Percentiles rank a stretch among this genome's conserved stretches.
phyloP scores from a whole-genome alignment of 2,888 invertebrate genomes.

The Caenorhabditis afra region DNA sequence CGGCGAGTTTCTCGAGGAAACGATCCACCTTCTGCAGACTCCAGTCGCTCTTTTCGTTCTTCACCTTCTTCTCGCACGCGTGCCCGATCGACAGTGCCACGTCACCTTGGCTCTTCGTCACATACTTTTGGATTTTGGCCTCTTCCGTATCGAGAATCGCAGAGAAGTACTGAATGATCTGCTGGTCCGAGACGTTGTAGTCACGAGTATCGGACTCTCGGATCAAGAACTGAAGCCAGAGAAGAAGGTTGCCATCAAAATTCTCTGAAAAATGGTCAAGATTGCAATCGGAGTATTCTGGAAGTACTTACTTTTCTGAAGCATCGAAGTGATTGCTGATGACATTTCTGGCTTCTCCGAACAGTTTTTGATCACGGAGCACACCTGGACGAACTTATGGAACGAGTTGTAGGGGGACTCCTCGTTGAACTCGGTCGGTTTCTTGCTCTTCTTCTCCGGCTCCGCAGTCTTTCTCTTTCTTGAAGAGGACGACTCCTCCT shows the following conservation, averaged over 20 bases:
- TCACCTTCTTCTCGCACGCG: conserved; percentile 86
- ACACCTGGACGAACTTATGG: conserved; percentile 69
- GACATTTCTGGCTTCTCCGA: conserved; percentile 65
- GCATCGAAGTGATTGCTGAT: conserved; percentile 48
- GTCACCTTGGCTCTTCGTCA: conserved; percentile 87
- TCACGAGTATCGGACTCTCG: conserved; percentile 90
- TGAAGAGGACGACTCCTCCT: conserved; percentile 20
- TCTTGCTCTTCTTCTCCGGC: conserved; percentile 26
- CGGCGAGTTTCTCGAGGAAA: conserved; percentile 87
- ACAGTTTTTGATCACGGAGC: conserved; percentile 62
- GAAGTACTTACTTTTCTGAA: conserved; percentile 55
- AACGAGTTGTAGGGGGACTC: conserved; percentile 64
- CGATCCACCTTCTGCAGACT: conserved; percentile 83
- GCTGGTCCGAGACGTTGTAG: conserved; percentile 94
- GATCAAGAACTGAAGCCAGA: conserved; percentile 88
- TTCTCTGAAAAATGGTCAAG: too few species aligned
- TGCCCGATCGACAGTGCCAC: conserved; percentile 89
- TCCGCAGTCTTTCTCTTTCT: conserved; percentile 39
- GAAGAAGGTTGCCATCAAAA: conserved; percentile 81
- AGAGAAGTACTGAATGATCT: conserved; percentile 91
- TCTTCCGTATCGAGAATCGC: conserved; percentile 87
- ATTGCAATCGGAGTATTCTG: too few species aligned
- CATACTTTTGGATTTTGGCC: conserved; percentile 89
- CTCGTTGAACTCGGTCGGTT: conserved; percentile 52
- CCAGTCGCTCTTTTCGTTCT: conserved; percentile 63